phyloP scores from a whole-genome alignment of 2,113 vertebrate species.

The Camarhynchus parvulus region DNA sequence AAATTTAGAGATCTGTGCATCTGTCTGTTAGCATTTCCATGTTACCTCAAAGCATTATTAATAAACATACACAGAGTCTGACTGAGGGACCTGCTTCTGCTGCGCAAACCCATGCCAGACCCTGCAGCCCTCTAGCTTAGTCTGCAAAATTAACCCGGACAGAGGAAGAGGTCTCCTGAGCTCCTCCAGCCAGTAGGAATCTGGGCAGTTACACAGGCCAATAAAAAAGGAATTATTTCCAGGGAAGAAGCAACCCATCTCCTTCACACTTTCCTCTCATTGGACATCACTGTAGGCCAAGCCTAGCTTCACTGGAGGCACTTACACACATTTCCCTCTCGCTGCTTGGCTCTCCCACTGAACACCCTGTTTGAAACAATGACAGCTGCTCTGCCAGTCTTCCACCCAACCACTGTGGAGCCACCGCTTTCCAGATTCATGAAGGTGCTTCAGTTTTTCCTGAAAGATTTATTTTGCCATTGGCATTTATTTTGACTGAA shows the following conservation, averaged over 20 bases:
- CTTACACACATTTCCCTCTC: neutral
- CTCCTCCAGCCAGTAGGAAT: neutral
- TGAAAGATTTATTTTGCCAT: conserved; percentile 10
- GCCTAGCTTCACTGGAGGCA: neutral
- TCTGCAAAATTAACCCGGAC: neutral
- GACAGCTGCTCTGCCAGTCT: neutral
- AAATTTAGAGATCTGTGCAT: neutral
- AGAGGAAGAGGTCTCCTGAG: neutral
- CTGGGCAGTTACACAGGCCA: neutral
- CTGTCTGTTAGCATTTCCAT: neutral
- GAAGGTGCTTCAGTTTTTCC: neutral
- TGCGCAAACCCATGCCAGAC: neutral
- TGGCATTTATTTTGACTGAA: conserved; percentile 26
- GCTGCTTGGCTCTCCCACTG: neutral
- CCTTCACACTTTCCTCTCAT: neutral
- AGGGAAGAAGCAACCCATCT: neutral
- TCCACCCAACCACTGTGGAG: neutral
- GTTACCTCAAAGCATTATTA: neutral
- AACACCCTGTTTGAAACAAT: neutral
- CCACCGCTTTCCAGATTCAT: neutral
- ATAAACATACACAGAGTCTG: neutral
- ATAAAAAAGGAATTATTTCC: neutral
- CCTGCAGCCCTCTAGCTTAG: neutral
- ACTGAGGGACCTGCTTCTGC: neutral
- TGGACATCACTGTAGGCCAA: neutral